phyloP scores from a whole-genome alignment of 2,113 vertebrate genomes.

The Onychostoma macrolepis region DNA sequence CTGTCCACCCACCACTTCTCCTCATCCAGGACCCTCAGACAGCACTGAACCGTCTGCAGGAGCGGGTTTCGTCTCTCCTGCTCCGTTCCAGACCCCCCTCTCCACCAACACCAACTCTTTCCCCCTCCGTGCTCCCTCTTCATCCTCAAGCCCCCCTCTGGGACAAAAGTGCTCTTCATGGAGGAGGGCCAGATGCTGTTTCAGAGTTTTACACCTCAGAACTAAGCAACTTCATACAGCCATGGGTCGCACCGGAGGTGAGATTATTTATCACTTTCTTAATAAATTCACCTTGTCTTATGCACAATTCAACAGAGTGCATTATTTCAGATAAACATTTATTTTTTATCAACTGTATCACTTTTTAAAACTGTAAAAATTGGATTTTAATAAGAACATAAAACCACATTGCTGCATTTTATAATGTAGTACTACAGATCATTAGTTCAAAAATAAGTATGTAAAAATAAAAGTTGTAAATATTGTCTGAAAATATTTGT shows the following conservation, averaged over 20 bases:
- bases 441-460: background rate
- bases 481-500: too few relatives aligned
- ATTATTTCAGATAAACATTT: background rate
- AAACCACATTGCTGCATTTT: background rate
- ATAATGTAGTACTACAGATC: background rate
- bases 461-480: too few relatives aligned
- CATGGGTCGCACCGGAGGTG: constrained; percentile 71
- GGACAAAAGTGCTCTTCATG: constrained; percentile 81
- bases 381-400: background rate
- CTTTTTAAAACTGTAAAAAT: background rate
- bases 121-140: constrained; percentile 75
- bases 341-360: background rate
- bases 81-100: constrained; percentile 70
- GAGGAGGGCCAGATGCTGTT: constrained; percentile 33
- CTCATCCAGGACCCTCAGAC: constrained; percentile 81
- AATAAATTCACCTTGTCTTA: background rate
- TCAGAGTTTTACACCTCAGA: constrained; percentile 77
- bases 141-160: constrained; percentile 78
- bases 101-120: constrained; percentile 77
- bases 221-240: constrained; percentile 75
- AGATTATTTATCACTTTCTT: constrained; percentile 25
- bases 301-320: background rate
- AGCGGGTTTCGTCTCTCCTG: constrained; percentile 80
- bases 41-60: constrained; percentile 75
- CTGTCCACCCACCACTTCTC: constrained; percentile 74